phyloP scores from a whole-genome alignment of 2,888 invertebrate species.

The Dicyrtoma fusca region DNA sequence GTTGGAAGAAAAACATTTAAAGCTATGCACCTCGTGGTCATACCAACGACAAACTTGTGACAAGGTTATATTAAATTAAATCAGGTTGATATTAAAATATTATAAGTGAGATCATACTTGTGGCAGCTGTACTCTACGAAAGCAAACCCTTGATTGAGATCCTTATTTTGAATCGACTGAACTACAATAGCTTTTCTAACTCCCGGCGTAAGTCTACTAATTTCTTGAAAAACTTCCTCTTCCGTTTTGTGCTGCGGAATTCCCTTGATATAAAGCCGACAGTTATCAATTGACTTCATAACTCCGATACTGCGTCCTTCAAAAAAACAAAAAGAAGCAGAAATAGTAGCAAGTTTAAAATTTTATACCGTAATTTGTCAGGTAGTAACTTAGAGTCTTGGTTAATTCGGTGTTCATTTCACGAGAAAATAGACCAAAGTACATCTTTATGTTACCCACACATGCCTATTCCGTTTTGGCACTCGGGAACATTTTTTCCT shows the following conservation, averaged over 20 bases:
- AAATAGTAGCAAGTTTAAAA: no score
- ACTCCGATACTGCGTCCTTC: slow-evolving; percentile 69
- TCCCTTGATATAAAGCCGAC: slow-evolving; percentile 76
- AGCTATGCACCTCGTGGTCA: no score
- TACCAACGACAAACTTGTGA: no score
- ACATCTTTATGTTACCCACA: no score
- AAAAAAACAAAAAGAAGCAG: not conserved
- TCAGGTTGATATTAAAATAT: no score
- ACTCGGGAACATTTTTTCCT: no score
- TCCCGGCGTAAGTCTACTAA: slow-evolving; percentile 69
- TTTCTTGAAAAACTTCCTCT: slow-evolving; percentile 67
- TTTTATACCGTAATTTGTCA: no score
- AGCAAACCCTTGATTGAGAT: slow-evolving; percentile 76
- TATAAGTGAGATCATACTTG: slow-evolving; percentile 57
- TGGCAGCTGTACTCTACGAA: slow-evolving; percentile 82
- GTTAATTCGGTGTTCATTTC: not conserved
- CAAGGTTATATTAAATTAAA: no score
- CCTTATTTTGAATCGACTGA: slow-evolving; percentile 65
- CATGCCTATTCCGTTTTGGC: no score
- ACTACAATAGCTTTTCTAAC: slow-evolving; percentile 72
- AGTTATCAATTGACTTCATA: slow-evolving; percentile 79
- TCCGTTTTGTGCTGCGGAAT: slow-evolving; percentile 70
- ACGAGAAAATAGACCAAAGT: no score
- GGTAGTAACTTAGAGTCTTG: not conserved
- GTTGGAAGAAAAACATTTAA: no score